Evolutionary conservation across 1,140 invertebrate genomes (phyloP), one percentile per base, ranked within the genome.

Genomic region (Zelostemma sp.): DNA sequence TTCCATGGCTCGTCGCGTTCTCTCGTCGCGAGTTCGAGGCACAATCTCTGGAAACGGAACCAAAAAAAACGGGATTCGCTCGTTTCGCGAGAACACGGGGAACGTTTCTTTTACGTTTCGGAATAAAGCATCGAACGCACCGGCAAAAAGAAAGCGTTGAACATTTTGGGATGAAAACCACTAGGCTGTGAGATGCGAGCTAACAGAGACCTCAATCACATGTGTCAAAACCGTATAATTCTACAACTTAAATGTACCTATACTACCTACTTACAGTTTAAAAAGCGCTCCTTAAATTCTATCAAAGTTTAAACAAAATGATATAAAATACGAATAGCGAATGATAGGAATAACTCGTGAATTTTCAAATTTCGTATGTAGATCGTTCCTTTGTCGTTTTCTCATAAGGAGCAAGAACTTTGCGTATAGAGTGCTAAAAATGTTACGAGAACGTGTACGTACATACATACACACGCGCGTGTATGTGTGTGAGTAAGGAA

Each of bases 161-260:
- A 47, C 76, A 79, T 64, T 73, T 62, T 43, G 57, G 71, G 15
- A 73, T 73, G 71, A 70, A 77, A 81, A 81, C 81, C 75, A 81
- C 74, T 83, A 81, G 81, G 81, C 81, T 83, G 81, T 83, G 81
- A 83, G 80, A 81, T 76, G 78, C 78, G 78, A 83, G 78, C 74
- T 80, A 80, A 79, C 80, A 80, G 78, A 82, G 76, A 82, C 80
- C 80, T 81, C 79, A 82, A 83, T 81, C 78, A 78, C 77, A 79
- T 83, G 81, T 82, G 81, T 83, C 81, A 83, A n/a, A 83, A 83
- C 81, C 72, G 77, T 75, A 69, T 78, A 76, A 78, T 68, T 77
- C 69, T 81, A 82, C 74, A 35, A 35, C 73, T 79, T 79, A 73
- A 75, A 81, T 64, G 58, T 74, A 77, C 71, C 70, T 74, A 74